Conservation (phyloP, 2,113 vertebrate genomes). For the Carassius carassius region DNA sequence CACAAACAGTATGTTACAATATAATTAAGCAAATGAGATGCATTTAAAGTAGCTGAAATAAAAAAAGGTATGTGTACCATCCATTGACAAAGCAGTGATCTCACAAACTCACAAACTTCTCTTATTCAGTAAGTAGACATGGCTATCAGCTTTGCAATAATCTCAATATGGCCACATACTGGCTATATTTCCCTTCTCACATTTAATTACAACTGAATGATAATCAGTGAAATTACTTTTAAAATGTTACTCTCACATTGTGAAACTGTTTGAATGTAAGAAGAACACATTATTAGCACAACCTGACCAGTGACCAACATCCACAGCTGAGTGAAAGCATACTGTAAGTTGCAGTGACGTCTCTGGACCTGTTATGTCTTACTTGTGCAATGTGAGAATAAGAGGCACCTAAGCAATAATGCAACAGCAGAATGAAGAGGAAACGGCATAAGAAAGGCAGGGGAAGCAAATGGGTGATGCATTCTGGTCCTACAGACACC, state of each 20-base stretch:
- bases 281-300: background rate
- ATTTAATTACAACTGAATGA: background rate
- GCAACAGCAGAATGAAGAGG: slow-evolving; percentile 34
- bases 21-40: too few relatives aligned
- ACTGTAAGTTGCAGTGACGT: background rate
- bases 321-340: background rate
- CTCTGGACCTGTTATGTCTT: background rate
- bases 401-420: background rate
- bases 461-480: slow-evolving; percentile 8
- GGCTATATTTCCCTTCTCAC: background rate
- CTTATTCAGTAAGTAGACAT: background rate
- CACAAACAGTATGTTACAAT: too few relatives aligned
- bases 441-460: slow-evolving; percentile 37
- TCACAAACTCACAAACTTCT: background rate
- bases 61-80: too few relatives aligned
- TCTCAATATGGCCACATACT: background rate
- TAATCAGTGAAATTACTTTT: background rate
- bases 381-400: background rate
- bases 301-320: slow-evolving; percentile 1
- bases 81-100: background rate
- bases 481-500: slow-evolving; percentile 26
- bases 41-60: too few relatives aligned
- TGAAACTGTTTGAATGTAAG: background rate
- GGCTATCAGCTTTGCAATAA: background rate
- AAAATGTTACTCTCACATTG: background rate